Evolutionary conservation across 2,797 vertebrate species (phyloP).

Genomic region (Enteromius afrohamiltoni): DNA sequence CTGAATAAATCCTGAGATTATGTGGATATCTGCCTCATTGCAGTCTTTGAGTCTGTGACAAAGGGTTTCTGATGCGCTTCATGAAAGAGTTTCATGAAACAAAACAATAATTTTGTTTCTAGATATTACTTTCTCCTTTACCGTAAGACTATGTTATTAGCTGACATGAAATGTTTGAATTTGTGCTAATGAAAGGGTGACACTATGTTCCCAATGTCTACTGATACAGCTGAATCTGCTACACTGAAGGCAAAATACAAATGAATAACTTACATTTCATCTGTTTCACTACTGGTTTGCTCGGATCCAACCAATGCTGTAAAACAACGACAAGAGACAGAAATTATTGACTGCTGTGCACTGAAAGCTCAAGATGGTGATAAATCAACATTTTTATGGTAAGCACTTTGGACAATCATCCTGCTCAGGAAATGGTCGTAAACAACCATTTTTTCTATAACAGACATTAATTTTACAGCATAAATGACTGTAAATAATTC

Average conservation of each 20-base stretch:
- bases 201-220: not conserved
- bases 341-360: conserved; percentile 21
- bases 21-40: too few species aligned
- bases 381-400: not conserved
- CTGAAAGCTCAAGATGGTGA: not conserved
- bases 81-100: not conserved
- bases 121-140: not conserved
- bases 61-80: too few species aligned
- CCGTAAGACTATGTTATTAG: not conserved
- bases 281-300: conserved; percentile 92
- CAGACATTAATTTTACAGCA: conserved; percentile 43
- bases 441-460: conserved; percentile 18
- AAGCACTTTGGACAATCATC: conserved; percentile 5
- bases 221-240: not conserved
- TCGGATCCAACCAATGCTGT: conserved; percentile 98
- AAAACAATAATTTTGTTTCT: not conserved
- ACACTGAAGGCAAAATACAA: not conserved
- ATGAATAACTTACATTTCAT: conserved; percentile 93
- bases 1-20: too few species aligned
- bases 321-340: conserved; percentile 57
- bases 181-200: not conserved
- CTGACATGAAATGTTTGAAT: not conserved
- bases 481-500: conserved; percentile 51
- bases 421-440: conserved; percentile 5
- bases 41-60: too few species aligned